A percentile compares a stretch with the other conserved stretches of the same genome.
These are phyloP conservation scores for Pomacea canaliculata DNA, from an alignment of 2,888 invertebrate species.

Conservation along the genomic window DNA sequence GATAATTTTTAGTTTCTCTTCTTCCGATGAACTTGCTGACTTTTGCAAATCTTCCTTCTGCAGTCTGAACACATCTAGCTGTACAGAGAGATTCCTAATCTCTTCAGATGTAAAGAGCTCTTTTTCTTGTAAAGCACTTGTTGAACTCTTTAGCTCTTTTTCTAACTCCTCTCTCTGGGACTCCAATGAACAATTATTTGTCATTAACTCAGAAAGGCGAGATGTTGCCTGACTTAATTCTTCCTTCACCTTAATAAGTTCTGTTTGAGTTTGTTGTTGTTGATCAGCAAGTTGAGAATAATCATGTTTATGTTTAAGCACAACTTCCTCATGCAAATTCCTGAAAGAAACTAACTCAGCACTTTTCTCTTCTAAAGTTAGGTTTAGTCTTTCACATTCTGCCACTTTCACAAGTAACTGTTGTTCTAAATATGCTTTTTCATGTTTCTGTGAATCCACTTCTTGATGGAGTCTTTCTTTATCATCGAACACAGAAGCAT, in stretches of 20 bases:
- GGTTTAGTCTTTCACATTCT: slow-evolving; percentile 24
- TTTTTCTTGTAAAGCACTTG: not conserved
- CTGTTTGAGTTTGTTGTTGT: not conserved
- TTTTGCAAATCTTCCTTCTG: slow-evolving; percentile 13
- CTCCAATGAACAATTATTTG: not conserved
- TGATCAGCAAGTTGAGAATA: not conserved
- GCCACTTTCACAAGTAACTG: slow-evolving; percentile 31
- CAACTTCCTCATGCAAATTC: not conserved
- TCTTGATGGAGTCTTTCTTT: slow-evolving; percentile 12
- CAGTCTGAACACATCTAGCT: slow-evolving; percentile 1
- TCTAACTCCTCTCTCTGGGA: not conserved
- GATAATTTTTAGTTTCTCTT: slow-evolving; percentile 10
- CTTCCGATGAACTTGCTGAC: slow-evolving; percentile 6
- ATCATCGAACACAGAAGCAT: slow-evolving; percentile 32
- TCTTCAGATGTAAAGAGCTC: not conserved
- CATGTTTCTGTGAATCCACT: slow-evolving; percentile 20
- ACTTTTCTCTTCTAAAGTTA: not conserved
- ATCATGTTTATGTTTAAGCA: not conserved
- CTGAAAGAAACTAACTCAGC: not conserved
- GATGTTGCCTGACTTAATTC: not conserved
- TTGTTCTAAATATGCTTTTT: slow-evolving; percentile 30
- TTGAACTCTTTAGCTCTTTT: not conserved
- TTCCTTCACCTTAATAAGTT: not conserved
- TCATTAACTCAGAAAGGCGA: not conserved
- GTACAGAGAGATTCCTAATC: not conserved